phyloP scores from a whole-genome alignment of 2,113 vertebrate genomes.

The Chaetodon auriga region DNA sequence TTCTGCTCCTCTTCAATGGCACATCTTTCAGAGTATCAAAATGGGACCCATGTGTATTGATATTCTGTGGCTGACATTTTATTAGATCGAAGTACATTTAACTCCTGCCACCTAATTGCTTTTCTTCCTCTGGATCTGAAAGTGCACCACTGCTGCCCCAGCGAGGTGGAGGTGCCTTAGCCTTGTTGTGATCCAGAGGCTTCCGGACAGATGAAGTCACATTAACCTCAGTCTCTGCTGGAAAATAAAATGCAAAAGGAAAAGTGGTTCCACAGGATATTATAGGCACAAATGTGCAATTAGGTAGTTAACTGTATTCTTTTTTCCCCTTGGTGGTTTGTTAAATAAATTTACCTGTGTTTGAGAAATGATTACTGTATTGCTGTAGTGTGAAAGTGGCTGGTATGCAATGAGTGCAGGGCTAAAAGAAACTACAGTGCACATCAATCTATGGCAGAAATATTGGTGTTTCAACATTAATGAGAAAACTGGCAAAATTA shows the following conservation, averaged over 20 bases:
- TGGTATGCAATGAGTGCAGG: not conserved
- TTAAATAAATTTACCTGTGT: not conserved
- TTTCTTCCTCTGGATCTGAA: not conserved
- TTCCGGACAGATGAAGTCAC: not conserved
- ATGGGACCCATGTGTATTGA: slow-evolving; percentile 2
- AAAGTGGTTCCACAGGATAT: not conserved
- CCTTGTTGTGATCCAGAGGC: not conserved
- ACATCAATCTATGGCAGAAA: not conserved
- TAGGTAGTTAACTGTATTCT: not conserved
- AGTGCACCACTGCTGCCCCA: not conserved
- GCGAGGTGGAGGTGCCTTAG: not conserved
- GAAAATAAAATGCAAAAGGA: not conserved
- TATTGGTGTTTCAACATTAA: not conserved
- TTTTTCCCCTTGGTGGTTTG: not conserved
- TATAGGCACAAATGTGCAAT: not conserved
- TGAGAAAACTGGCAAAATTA: too few species aligned
- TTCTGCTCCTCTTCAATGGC: not conserved
- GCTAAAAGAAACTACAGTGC: not conserved
- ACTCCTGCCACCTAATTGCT: slow-evolving; percentile 30
- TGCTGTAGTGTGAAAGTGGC: not conserved
- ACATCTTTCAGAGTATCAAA: slow-evolving; percentile 1
- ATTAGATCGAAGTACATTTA: slow-evolving; percentile 30
- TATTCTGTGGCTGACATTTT: slow-evolving; percentile 43
- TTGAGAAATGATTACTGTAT: slow-evolving; percentile 29
- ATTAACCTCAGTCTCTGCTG: not conserved